Evolutionary conservation across 2,888 invertebrate genomes (phyloP), one percentile per base, ranked within the genome.

Genomic region (Drosophila monieri): DNA sequence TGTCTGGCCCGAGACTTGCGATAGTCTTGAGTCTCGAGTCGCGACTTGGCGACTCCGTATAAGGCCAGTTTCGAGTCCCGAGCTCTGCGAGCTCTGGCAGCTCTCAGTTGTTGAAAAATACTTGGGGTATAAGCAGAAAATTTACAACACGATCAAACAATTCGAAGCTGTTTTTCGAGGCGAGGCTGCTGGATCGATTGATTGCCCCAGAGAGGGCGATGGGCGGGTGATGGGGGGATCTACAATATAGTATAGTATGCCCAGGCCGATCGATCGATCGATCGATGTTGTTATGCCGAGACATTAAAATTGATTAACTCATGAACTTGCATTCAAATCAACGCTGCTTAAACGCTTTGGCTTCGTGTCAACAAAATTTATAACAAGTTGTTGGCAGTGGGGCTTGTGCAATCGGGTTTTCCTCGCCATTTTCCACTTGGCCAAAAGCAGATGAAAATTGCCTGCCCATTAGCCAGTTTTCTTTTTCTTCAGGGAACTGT

Each of bases 121-220:
- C 21, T 53, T 25, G 44, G 52, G 41, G 62, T 64, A 70, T 44
- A 59, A 58, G 46, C 62, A 71, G n/a, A 56, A 80, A 85, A 77
- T 75, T 85, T 85, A 77, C 77, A 83, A 73, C 86, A 83, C 86
- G 86, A 80, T 83, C 80, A 85, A 83, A 79, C 77, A 77, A 83
- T 80, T 79, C 85, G 61, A 67, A 73, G 73, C 79, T 77, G 80
- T 66, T 47, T 39, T 39, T 9, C 57, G 41, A 69, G 72, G 54
- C 66, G 53, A 71, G 62, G 62, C 51, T 35, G 57, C 65, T 55
- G 62, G 54, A 71, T 71, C 60, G 72, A 68, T 64, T 72, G 69
- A 73, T 72, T 72, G 73, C 64, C 39, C 30, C 27, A 41, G 27
- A 18, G 27, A 12, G 18, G 44, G 25, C 14, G 4, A n/a, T 6